phyloP scores from a whole-genome alignment of 2,113 vertebrate genomes.

The Nasalis larvatus region DNA sequence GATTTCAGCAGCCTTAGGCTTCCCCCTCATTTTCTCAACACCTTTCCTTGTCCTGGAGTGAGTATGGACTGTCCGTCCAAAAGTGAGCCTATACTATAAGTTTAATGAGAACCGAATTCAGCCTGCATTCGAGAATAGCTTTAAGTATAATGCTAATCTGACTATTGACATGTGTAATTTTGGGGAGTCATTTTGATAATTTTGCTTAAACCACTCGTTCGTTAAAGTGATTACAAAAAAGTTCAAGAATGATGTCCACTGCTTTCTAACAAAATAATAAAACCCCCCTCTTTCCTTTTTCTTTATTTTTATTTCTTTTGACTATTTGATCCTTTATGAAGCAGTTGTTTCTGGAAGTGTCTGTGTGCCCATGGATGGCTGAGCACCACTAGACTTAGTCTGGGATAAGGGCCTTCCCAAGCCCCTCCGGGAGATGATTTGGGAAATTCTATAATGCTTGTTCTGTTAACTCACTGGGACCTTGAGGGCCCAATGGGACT shows the following conservation, averaged over 20 bases:
- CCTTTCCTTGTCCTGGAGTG: background rate
- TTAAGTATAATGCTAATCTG: conserved; percentile 47
- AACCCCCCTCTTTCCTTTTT: background rate
- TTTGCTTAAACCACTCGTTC: conserved; percentile 62
- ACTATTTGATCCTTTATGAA: background rate
- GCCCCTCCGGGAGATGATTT: background rate
- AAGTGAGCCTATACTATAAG: background rate
- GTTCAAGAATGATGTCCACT: conserved; percentile 24
- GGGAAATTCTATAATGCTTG: background rate
- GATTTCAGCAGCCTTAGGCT: background rate
- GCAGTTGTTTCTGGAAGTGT: background rate
- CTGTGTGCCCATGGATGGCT: background rate
- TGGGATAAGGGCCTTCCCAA: background rate
- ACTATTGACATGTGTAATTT: conserved; percentile 23
- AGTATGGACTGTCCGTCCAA: background rate
- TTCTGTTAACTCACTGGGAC: background rate
- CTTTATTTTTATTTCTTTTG: background rate
- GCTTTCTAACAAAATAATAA: conserved; percentile 68
- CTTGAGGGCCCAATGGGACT: background rate
- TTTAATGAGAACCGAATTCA: background rate
- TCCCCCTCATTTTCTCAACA: background rate
- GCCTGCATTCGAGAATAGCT: background rate
- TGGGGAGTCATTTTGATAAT: conserved; percentile 62
- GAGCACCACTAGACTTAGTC: background rate
- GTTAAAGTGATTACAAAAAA: conserved; percentile 51